Conservation (phyloP, 1,140 invertebrate species). For the Drosophila mayri region DNA sequence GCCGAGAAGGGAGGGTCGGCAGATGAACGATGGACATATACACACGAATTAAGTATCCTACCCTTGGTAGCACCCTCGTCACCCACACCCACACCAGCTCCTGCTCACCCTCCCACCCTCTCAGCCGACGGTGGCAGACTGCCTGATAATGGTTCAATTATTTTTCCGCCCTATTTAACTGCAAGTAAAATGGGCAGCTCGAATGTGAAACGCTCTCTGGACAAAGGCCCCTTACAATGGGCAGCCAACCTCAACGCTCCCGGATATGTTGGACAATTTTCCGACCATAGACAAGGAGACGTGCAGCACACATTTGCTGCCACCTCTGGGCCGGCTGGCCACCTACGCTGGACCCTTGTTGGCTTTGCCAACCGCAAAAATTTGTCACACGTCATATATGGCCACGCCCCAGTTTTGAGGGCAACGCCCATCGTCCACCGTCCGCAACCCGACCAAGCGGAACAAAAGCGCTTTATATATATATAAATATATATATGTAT, state of each 20-base stretch:
- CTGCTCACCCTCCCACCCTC: not conserved
- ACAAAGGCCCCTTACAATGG: conserved; percentile 35
- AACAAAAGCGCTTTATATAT: conserved; percentile 63
- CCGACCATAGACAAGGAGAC: conserved; percentile 67
- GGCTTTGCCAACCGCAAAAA: conserved; percentile 67
- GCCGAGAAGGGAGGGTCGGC: not conserved
- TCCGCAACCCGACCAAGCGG: conserved; percentile 5
- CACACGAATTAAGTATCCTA: conserved; percentile 22
- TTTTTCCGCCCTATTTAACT: conserved; percentile 84
- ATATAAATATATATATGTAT: conserved; percentile 29
- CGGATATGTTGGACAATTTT: conserved; percentile 78
- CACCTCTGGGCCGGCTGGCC: not conserved
- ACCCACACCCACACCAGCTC: not conserved
- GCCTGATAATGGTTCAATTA: conserved; percentile 84
- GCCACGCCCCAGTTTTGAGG: conserved; percentile 57
- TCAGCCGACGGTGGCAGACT: conserved; percentile 19
- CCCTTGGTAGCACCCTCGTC: not conserved
- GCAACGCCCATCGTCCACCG: conserved; percentile 9
- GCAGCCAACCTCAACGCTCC: conserved; percentile 60
- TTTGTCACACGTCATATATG: conserved; percentile 70
- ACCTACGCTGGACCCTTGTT: conserved; percentile 22
- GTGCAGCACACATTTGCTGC: conserved; percentile 43
- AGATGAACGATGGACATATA: not conserved
- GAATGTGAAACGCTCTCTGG: conserved; percentile 14
- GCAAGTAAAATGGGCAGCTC: conserved; percentile 62